Evolutionary conservation across 2,888 invertebrate species (phyloP).

Genomic region (Pecten maximus): DNA sequence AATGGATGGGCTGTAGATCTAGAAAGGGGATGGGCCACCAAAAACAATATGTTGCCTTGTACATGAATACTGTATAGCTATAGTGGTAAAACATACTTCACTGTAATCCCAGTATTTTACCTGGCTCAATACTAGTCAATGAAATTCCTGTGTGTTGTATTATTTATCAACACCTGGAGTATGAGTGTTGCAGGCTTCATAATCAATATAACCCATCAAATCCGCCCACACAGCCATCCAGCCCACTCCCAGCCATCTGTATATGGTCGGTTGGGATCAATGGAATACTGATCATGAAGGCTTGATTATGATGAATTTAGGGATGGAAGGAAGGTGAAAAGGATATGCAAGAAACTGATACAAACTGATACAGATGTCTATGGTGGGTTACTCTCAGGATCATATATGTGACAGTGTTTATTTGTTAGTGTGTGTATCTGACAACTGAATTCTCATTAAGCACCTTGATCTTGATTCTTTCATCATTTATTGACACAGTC

Average conservation of each 20-base stretch:
- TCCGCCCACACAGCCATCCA: not conserved
- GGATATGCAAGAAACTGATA: not conserved
- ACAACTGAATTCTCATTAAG: too few species aligned
- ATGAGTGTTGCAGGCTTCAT: not conserved
- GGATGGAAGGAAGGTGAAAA: not conserved
- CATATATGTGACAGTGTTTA: not conserved
- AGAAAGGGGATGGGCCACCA: not conserved
- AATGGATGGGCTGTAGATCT: not conserved
- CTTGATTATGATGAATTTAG: not conserved
- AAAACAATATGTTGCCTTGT: not conserved
- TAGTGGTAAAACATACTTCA: not conserved
- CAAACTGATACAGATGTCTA: too few species aligned
- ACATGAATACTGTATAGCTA: not conserved
- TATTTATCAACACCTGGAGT: slow-evolving; percentile 3
- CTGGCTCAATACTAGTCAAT: slow-evolving; percentile 23
- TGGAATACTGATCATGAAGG: too few species aligned
- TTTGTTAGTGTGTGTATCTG: too few species aligned
- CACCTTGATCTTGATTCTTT: too few species aligned
- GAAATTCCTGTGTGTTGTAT: slow-evolving; percentile 28
- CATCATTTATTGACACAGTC: too few species aligned
- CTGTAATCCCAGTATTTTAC: not conserved
- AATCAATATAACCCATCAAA: not conserved
- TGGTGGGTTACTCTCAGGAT: too few species aligned
- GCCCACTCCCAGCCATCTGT: slow-evolving; percentile 11
- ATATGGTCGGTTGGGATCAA: not conserved